Base-by-base conservation (phyloP, 2,888 invertebrate genomes). In the Ctena decussata region DNA sequence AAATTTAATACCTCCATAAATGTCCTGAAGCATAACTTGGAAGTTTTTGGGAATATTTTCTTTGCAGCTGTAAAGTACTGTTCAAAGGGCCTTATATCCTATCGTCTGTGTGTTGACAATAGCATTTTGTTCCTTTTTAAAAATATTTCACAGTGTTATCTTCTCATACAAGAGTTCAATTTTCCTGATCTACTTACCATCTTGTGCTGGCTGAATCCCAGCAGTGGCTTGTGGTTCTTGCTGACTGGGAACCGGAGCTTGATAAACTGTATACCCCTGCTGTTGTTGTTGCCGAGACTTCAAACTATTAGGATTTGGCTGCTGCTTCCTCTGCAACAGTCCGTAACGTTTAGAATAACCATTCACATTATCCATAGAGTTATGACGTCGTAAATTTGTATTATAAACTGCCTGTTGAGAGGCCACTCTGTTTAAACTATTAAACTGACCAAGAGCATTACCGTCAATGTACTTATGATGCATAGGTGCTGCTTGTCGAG, bases 391-490 rank as follows among this genome's bases (percentile, higher is more conserved):
- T 41, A 86, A 15, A 21, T 49, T 73, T 49, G 80, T 75, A 74
- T 65, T 75, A 39, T 71, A 30, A 39, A 60, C 60, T 27, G 57
- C 80, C 27, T 77, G 86, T 24, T 82, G 82, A 18, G 65, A 32
- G 11, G 89, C 89, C 12, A 89, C 89, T 24, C 89, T 80, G 53
- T 81, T 86, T 70, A 89, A 74, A 86, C 85, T 89, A 73, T 84
- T 89, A 46, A 78, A 87, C 80, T 91, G 88, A 44, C 92, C 92
- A 49, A 94, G 84, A 3, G 92, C 80, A 27, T 91, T 89, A 1
- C 95, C 95, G 80, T 95, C 95, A 37, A 95, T 93, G 65, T 92
- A 90, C 74, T 93, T 94, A 73, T 93, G 91, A 0, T 94, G 92
- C 72, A 94, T 75, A 3, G 89, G 89, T 0, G 91, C 92, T 5